Conservation (phyloP, 2,888 invertebrate species). For the Caenorhabditis becei region DNA sequence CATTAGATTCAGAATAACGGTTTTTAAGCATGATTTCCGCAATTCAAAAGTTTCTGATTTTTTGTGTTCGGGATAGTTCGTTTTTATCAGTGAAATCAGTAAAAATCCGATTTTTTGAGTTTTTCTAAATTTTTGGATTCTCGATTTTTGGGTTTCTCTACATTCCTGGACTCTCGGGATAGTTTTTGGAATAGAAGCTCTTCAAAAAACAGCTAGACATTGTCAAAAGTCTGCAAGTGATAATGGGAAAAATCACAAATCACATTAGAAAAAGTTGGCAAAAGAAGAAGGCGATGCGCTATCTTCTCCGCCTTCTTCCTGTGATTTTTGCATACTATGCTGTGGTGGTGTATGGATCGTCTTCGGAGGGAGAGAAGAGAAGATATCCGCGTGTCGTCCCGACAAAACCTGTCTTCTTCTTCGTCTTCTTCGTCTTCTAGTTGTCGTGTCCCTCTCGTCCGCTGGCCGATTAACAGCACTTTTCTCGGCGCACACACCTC, state of each 20-base stretch:
- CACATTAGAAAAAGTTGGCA: conserved; percentile 6
- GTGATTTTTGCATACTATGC: conserved; percentile 48
- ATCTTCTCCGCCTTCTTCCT: not conserved
- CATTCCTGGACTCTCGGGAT: too few relatives aligned
- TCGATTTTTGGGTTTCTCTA: too few relatives aligned
- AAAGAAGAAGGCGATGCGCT: conserved; percentile 5
- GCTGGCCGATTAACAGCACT: conserved; percentile 55
- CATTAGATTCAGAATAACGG: too few relatives aligned
- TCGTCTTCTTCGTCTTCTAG: not conserved
- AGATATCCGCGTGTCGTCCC: not conserved
- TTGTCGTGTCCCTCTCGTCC: not conserved
- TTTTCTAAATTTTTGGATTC: too few relatives aligned
- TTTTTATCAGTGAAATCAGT: too few relatives aligned
- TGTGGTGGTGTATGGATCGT: conserved; percentile 19
- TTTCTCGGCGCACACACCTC: conserved; percentile 23
- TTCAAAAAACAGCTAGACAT: too few relatives aligned
- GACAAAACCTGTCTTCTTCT: conserved; percentile 13
- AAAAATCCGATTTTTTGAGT: too few relatives aligned
- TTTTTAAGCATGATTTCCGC: too few relatives aligned
- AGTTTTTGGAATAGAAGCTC: too few relatives aligned
- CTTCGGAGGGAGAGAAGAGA: not conserved
- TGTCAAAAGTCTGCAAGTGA: too few relatives aligned
- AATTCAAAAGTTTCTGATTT: too few relatives aligned
- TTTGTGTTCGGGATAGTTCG: too few relatives aligned
- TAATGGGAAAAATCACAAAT: not conserved